Base-by-base conservation (phyloP, 2,797 vertebrate genomes). In the Chrosomus eos region DNA sequence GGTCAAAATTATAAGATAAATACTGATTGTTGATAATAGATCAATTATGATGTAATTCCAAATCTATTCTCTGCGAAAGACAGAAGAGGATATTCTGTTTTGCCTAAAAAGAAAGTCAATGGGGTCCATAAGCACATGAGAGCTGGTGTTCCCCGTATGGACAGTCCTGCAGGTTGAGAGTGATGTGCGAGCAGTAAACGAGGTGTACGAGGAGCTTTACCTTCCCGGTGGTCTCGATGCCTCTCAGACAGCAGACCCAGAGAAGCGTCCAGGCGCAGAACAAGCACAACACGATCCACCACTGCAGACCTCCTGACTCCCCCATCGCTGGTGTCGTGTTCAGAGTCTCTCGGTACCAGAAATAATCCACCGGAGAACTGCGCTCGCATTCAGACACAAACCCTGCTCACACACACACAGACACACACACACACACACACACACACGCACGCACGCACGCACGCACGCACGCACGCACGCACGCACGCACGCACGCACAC, bases 161-260 rank as follows among this genome's bases (percentile, higher is more conserved):
- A 1, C 23, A 26, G 38, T 53, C 10, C 26, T 36, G 5, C 19
- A 14, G 18, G 72, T 7, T 26, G 14, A 1, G 68, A 26, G 26
- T 3, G 23, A 43, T 3, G 1, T 43, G 13, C 2, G n/a, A 40
- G 67, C 38, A 38, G 38, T 36, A 7, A 36, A 36, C 4, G 36
- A 36, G 38, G 9, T 40, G 31, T 31, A 31, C 2, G 31, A 31
- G 3, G 19, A 14, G 4, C 21, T 67, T 36, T 66, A 99, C 98
- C 97, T 99, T 99, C 85, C 98, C 98, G 0, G 96, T 96, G 86
- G 96, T 97, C 94, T 97, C 96, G 11, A 97, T 97, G 87, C 96
- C 96, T 38, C 96, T 95, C 88, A 97, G 95, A 23, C 73, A 92
- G 88, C 97, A 97, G 38, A 96, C 88, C 0, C 96, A 97, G 14